These are phyloP conservation scores for Typhlomys cinereus DNA, from an alignment of 2,113 vertebrate genomes.

Conservation along the genomic window DNA sequence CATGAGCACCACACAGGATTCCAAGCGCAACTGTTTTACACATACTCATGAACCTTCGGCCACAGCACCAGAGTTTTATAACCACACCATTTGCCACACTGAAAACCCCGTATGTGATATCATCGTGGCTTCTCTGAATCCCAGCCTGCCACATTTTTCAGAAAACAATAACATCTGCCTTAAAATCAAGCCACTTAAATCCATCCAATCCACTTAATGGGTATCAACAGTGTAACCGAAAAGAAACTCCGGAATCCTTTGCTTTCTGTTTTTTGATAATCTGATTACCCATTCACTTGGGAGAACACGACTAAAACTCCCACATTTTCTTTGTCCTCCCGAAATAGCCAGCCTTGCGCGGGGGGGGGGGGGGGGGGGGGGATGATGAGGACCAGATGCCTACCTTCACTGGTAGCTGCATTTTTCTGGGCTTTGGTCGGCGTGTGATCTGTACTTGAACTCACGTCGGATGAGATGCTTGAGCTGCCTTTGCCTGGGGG, in stretches of 20 bases:
- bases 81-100: background rate
- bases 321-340: slow-evolving; percentile 65
- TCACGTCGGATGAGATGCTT: slow-evolving; percentile 99
- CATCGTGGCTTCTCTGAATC: background rate
- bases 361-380: background rate
- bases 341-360: slow-evolving; percentile 82
- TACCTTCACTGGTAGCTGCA: slow-evolving; percentile 99
- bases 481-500: slow-evolving; percentile 98
- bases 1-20: background rate
- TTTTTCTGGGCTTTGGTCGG: slow-evolving; percentile 97
- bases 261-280: background rate
- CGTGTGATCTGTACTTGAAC: slow-evolving; percentile 98
- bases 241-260: background rate
- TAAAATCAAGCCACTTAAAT: slow-evolving; percentile 40
- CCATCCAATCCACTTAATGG: background rate
- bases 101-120: background rate
- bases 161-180: slow-evolving; percentile 45
- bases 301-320: slow-evolving; percentile 40
- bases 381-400: slow-evolving; percentile 90
- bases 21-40: background rate
- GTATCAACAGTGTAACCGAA: background rate
- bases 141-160: background rate
- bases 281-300: background rate
- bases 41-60: slow-evolving; percentile 14
- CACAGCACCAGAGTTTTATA: background rate